Conservation (phyloP, 2,113 vertebrate species). For the Orthonyx spaldingii region DNA sequence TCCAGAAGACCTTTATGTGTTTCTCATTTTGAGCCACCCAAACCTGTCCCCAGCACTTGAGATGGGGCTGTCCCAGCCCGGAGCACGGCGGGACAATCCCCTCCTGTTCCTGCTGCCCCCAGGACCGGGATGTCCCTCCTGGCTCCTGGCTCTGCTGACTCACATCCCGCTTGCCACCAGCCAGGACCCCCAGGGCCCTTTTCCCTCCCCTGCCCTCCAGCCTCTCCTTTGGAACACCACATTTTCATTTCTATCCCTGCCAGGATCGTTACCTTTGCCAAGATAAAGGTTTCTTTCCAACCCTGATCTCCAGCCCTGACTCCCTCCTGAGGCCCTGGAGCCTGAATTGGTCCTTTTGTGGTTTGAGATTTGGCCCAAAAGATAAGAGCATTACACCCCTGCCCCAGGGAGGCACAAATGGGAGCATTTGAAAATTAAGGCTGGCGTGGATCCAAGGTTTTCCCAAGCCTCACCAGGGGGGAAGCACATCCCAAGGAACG, state of each 20-base stretch:
- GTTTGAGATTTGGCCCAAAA: background rate
- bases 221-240: background rate
- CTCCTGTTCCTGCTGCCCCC: background rate
- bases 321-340: background rate
- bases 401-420: background rate
- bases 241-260: background rate
- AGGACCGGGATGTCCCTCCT: background rate
- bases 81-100: background rate
- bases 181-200: background rate
- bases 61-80: too few relatives aligned
- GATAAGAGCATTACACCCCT: background rate
- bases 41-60: background rate
- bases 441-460: background rate
- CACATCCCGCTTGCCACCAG: too few relatives aligned
- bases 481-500: background rate
- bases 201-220: background rate
- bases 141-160: background rate
- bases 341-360: background rate
- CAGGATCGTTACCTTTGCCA: background rate
- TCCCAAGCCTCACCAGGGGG: background rate
- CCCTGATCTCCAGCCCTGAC: background rate
- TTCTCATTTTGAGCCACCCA: background rate
- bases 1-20: background rate
- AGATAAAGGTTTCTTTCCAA: background rate
- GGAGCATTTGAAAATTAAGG: background rate